Percentiles rank a stretch among this genome's conserved stretches.
phyloP scores from a whole-genome alignment of 2,888 invertebrate species.

The Tetragonisca angustula region DNA sequence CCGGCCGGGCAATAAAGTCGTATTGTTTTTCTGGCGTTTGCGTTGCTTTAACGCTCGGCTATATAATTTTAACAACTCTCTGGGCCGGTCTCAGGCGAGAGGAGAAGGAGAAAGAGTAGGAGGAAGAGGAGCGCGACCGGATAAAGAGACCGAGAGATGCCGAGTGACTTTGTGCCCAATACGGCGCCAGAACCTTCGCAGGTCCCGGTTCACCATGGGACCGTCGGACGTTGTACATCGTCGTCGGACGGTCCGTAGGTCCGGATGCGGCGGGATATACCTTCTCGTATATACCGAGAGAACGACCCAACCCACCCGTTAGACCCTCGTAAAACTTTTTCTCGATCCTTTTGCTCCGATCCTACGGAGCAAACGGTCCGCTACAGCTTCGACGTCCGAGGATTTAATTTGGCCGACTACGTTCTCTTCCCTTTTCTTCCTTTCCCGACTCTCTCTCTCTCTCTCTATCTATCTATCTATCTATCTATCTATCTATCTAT shows the following conservation, averaged over 20 bases:
- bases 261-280: constrained; percentile 73
- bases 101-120: constrained; percentile 21
- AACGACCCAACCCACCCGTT: constrained; percentile 76
- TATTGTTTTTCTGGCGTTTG: constrained; percentile 81
- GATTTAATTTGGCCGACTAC: constrained; percentile 81
- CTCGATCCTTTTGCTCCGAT: constrained; percentile 71
- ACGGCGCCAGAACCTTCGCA: constrained; percentile 74
- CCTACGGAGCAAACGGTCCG: constrained; percentile 71
- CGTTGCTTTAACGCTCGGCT: constrained; percentile 79
- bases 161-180: constrained; percentile 76
- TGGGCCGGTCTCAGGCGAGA: constrained; percentile 24
- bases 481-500: constrained; percentile 19
- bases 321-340: constrained; percentile 82
- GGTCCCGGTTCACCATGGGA: constrained; percentile 69
- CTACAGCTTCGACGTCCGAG: constrained; percentile 79
- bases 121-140: constrained; percentile 32
- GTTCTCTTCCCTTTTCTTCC: constrained; percentile 52
- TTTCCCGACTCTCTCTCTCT: constrained; percentile 6
- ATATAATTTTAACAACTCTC: constrained; percentile 82
- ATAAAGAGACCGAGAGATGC: constrained; percentile 46
- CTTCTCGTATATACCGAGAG: constrained; percentile 71
- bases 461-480: constrained; percentile 7
- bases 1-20: constrained; percentile 77
- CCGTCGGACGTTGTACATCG: constrained; percentile 72
- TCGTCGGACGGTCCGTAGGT: constrained; percentile 68